A percentile compares a stretch with the other conserved stretches of the same genome.
Evolutionary conservation across 2,888 invertebrate species (phyloP).

Genomic region (Exephanes ischioxanthus): DNA sequence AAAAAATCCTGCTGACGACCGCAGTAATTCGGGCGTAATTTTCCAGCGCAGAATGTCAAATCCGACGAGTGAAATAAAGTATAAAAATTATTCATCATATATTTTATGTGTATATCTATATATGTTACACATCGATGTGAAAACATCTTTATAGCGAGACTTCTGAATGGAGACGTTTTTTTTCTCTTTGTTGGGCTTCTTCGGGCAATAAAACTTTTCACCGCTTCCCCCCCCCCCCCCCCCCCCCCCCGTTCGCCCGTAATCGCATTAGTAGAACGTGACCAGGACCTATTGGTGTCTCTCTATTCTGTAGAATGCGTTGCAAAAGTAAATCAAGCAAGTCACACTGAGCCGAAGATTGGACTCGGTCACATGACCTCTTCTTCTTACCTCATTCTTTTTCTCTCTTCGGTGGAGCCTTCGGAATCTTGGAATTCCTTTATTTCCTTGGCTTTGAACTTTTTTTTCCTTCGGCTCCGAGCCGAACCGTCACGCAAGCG

Average conservation of each 20-base stretch:
- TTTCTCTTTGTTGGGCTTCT: neutral
- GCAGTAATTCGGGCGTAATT: no score
- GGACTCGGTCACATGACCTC: slow-evolving; percentile 49
- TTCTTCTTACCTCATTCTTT: slow-evolving; percentile 9
- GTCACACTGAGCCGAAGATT: slow-evolving; percentile 57
- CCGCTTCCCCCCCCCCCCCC: neutral
- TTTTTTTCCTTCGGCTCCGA: slow-evolving; percentile 1
- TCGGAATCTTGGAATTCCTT: slow-evolving; percentile 37
- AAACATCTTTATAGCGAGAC: neutral
- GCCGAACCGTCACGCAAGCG: neutral
- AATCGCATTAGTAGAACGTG: slow-evolving; percentile 63
- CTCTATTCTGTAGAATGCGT: slow-evolving; percentile 4
- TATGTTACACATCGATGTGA: no score
- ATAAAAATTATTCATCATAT: no score
- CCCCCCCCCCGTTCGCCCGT: neutral
- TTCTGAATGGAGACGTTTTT: slow-evolving; percentile 2
- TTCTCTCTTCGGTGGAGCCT: slow-evolving; percentile 15
- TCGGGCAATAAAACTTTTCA: slow-evolving; percentile 53
- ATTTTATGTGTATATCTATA: no score
- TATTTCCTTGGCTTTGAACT: slow-evolving; percentile 33
- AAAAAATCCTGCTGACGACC: no score
- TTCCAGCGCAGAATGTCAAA: no score
- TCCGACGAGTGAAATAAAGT: no score
- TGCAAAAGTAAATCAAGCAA: slow-evolving; percentile 59
- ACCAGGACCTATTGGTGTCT: slow-evolving; percentile 50